A percentile compares a stretch with the other conserved stretches of the same genome.
phyloP scores from a whole-genome alignment of 1,140 invertebrate species.

The Drosophila sulfurigaster region DNA sequence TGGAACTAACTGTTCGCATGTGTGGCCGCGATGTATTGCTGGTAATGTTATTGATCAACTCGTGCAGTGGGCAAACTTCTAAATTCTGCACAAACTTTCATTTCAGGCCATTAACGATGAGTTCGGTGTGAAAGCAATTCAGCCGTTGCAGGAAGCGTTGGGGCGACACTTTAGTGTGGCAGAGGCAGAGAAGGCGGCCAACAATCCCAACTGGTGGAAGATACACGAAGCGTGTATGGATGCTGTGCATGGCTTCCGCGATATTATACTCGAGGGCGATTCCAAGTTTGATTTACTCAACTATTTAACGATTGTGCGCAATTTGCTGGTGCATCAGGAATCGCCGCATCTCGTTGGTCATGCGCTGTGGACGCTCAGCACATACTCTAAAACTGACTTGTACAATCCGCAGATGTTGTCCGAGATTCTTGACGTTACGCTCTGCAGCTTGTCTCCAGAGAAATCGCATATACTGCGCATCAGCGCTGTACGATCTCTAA shows the following conservation, averaged over 20 bases:
- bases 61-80: too few species aligned
- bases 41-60: constrained; percentile 42
- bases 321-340: constrained; percentile 74
- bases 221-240: constrained; percentile 91
- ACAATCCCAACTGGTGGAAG: constrained; percentile 90
- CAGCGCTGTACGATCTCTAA: constrained; percentile 69
- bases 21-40: constrained; percentile 90
- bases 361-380: constrained; percentile 90
- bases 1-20: constrained; percentile 90
- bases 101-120: constrained; percentile 88
- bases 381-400: constrained; percentile 86
- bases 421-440: constrained; percentile 74
- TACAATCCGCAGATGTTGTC: constrained; percentile 79
- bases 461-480: constrained; percentile 77
- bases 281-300: constrained; percentile 89
- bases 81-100: neutral
- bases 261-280: constrained; percentile 87
- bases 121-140: constrained; percentile 87
- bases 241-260: constrained; percentile 87
- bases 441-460: constrained; percentile 73
- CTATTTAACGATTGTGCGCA: constrained; percentile 88
- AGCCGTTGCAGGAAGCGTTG: constrained; percentile 88
- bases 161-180: constrained; percentile 88
- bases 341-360: constrained; percentile 90
- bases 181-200: constrained; percentile 85